Base-by-base conservation (phyloP, 2,888 invertebrate genomes). In the Mimas tiliae region DNA sequence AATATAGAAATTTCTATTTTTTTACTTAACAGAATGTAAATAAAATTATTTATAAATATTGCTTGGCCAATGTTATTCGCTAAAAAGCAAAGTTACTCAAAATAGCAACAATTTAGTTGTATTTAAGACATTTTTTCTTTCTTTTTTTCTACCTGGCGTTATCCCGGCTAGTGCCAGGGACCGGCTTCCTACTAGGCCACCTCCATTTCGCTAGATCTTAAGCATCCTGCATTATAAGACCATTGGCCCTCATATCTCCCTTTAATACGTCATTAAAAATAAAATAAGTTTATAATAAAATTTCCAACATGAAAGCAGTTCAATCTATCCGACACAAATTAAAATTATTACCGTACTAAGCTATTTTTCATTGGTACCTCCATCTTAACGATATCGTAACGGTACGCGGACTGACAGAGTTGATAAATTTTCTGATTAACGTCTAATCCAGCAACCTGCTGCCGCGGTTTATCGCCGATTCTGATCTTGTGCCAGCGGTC, bases 381-480 rank as follows among this genome's bases (percentile, higher is more conserved):
- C 47, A 68, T 64, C 47, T 67, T 69, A 65, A 73, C 67, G 55
- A 72, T 73, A 71, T 69, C 63, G 63, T 69, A 70, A 72, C 74
- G 71, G 73, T 45, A 27, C 33, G 14, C 38, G 47, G 52, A 66
- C 52, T 16, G 53, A 66, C 66, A 38, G 67, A 65, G 69, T 71
- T 78, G 73, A 76, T 77, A 74, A 74, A 75, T 70, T 72, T 67
- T 65, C 71, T 70, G 72, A 71, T 73, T 76, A 71, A 75, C 70
- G 48, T 65, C 70, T 70, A 72, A 72, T 68, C 70, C 71, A 65
- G 42, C 58, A 58, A 58, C 58, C 58, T 42, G 58, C 38, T 42
- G 58, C 68, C 68, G 48, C 47, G 38, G 14, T 69, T 19, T 69
- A 74, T 75, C 71, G 58, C 33, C 19, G 64, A 66, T 69, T 72